A percentile compares a stretch with the other conserved stretches of the same genome.
Conservation (phyloP, 2,888 invertebrate species). For the Meiosimyza platycephala region DNA sequence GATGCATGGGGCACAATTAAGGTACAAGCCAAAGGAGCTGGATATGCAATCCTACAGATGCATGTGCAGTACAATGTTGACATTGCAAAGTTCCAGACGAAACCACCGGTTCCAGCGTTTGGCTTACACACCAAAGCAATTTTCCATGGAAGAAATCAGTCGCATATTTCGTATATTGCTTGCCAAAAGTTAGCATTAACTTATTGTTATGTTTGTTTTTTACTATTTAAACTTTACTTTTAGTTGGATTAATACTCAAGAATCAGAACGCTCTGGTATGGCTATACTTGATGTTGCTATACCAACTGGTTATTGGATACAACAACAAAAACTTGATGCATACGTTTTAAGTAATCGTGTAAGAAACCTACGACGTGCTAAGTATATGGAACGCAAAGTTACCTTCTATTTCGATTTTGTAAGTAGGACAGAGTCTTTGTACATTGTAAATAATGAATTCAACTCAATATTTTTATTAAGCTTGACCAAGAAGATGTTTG, state of each 20-base stretch:
- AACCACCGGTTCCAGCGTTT: slow-evolving; percentile 86
- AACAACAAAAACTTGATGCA: slow-evolving; percentile 87
- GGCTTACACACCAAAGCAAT: slow-evolving; percentile 78
- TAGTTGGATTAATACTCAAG: slow-evolving; percentile 83
- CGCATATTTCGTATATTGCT: slow-evolving; percentile 86
- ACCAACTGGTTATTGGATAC: slow-evolving; percentile 91
- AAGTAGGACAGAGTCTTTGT: slow-evolving; percentile 65
- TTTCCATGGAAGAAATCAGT: slow-evolving; percentile 92
- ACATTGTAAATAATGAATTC: neutral
- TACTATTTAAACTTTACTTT: slow-evolving; percentile 35
- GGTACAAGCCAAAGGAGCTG: slow-evolving; percentile 91
- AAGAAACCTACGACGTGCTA: slow-evolving; percentile 85
- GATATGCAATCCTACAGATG: slow-evolving; percentile 95
- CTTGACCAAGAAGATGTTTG: slow-evolving; percentile 87
- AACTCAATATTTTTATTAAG: slow-evolving; percentile 67
- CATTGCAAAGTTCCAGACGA: slow-evolving; percentile 83
- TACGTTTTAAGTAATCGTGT: slow-evolving; percentile 86
- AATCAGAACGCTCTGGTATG: slow-evolving; percentile 88
- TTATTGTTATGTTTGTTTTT: neutral
- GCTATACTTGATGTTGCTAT: slow-evolving; percentile 87
- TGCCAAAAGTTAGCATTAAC: slow-evolving; percentile 80
- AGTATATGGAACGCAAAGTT: slow-evolving; percentile 83
- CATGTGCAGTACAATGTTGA: slow-evolving; percentile 93
- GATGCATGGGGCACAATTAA: slow-evolving; percentile 95
- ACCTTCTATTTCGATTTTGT: slow-evolving; percentile 94